Conservation (phyloP, 2,888 invertebrate genomes). For the Cryptocheilus praepositus region DNA sequence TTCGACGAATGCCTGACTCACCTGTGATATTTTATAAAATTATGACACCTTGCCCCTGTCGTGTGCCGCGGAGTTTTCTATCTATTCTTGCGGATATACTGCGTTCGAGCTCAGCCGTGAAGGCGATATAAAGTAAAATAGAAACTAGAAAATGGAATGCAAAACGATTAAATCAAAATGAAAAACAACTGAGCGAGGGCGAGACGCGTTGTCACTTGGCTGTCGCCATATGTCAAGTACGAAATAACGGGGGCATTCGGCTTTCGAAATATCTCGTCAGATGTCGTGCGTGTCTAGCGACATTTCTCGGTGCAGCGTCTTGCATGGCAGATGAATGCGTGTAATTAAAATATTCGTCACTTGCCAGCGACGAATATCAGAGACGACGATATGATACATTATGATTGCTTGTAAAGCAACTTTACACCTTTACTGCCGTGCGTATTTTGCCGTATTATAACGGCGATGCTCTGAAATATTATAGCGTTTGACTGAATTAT, state of each 20-base stretch:
- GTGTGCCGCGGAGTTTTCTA: neutral
- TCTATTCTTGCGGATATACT: neutral
- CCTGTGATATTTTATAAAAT: neutral
- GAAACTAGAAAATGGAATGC: slow-evolving; percentile 2
- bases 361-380: no score
- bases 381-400: no score
- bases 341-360: no score
- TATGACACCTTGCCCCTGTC: neutral
- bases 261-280: neutral
- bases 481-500: no score
- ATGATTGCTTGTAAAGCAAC: no score
- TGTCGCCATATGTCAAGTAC: slow-evolving; percentile 44
- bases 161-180: slow-evolving; percentile 51
- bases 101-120: neutral
- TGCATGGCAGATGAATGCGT: no score
- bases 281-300: neutral
- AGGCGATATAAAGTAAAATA: neutral
- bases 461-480: no score
- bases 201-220: slow-evolving; percentile 71
- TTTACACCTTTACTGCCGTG: no score
- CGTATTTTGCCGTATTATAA: no score
- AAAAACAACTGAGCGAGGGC: slow-evolving; percentile 59
- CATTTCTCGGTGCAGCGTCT: no score
- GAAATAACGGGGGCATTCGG: neutral
- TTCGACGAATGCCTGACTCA: neutral